phyloP scores from a whole-genome alignment of 2,797 vertebrate genomes.

The Neosalanx taihuensis region DNA sequence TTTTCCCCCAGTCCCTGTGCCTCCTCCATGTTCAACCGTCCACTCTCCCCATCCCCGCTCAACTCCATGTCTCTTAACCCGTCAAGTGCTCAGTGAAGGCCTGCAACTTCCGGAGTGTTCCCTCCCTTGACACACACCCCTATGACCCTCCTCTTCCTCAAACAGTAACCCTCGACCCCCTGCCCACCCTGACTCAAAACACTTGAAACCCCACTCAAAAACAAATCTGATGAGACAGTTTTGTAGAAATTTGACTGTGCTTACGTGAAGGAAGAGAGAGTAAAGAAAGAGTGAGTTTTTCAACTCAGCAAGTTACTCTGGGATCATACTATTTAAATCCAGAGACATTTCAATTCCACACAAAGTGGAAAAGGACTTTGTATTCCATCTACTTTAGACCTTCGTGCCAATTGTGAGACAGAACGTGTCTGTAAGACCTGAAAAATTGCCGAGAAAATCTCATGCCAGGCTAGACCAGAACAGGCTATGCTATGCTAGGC shows the following conservation, averaged over 20 bases:
- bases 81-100: constrained; percentile 65
- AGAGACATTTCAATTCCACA: background rate
- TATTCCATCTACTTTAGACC: background rate
- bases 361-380: background rate
- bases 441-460: too few relatives aligned
- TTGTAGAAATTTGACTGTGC: background rate
- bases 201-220: background rate
- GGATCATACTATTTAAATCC: background rate
- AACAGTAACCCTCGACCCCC: constrained; percentile 28
- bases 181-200: constrained; percentile 5
- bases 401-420: background rate
- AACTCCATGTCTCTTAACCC: constrained; percentile 50
- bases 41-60: constrained; percentile 53
- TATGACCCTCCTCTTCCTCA: constrained; percentile 16
- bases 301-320: background rate
- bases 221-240: background rate
- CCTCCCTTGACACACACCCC: background rate
- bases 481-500: too few relatives aligned
- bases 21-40: constrained; percentile 10
- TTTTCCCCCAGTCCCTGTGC: constrained; percentile 14
- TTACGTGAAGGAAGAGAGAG: background rate
- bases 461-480: background rate
- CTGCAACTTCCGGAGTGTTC: constrained; percentile 35
- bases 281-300: background rate
- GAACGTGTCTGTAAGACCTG: background rate